phyloP scores from a whole-genome alignment of 2,797 vertebrate genomes.

The Phoeniculus purpureus region DNA sequence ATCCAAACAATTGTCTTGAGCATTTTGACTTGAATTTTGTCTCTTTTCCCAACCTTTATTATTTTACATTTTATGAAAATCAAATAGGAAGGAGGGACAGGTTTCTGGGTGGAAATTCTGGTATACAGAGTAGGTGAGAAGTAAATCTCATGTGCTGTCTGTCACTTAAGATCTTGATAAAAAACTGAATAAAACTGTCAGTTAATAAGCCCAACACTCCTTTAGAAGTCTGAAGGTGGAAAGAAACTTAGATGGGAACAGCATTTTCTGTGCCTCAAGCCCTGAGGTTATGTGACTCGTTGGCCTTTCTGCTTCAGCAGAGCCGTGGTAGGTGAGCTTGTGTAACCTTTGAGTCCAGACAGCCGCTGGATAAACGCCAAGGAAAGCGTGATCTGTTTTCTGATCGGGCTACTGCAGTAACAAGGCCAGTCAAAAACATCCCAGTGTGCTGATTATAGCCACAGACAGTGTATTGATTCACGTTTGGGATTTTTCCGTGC shows the following conservation, averaged over 20 bases:
- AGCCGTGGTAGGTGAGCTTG: conserved; percentile 11
- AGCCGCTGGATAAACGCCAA: conserved; percentile 57
- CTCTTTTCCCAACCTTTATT: background rate
- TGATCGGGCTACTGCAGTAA: conserved; percentile 24
- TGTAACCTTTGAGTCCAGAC: conserved; percentile 54
- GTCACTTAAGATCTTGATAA: background rate
- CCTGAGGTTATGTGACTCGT: background rate
- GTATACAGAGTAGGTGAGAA: background rate
- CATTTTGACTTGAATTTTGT: background rate
- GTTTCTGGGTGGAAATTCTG: conserved; percentile 19
- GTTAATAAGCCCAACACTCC: background rate
- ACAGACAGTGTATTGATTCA: conserved; percentile 18
- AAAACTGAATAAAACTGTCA: conserved; percentile 19
- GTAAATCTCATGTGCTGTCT: background rate
- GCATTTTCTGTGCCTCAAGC: conserved; percentile 33
- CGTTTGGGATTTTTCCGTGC: background rate
- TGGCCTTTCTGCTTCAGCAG: conserved; percentile 32
- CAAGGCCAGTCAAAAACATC: conserved; percentile 35
- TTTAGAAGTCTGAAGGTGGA: conserved; percentile 4
- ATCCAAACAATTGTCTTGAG: background rate
- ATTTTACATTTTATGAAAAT: conserved; percentile 28
- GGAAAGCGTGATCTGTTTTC: conserved; percentile 55
- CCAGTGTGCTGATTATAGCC: conserved; percentile 15
- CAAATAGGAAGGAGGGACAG: background rate
- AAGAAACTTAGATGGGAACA: conserved; percentile 23